Conservation (phyloP, 2,113 vertebrate genomes). For the Macroglossus sobrinus region DNA sequence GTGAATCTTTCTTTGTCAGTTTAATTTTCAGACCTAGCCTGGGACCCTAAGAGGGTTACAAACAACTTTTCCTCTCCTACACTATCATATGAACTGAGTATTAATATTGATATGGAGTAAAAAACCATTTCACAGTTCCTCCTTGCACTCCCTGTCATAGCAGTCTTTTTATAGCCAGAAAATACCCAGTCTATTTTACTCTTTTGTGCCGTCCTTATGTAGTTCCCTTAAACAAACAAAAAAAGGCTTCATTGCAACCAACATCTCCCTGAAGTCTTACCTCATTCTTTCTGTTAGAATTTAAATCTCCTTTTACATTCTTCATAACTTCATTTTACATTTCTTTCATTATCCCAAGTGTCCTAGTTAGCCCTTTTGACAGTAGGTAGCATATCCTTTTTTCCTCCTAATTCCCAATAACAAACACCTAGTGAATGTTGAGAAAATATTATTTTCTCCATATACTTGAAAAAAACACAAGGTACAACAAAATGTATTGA, state of each 20-base stretch:
- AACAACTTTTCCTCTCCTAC: background rate
- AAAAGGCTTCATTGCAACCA: background rate
- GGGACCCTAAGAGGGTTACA: background rate
- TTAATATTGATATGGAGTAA: background rate
- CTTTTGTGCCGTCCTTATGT: background rate
- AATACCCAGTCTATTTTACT: background rate
- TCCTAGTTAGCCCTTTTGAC: background rate
- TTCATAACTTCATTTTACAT: background rate
- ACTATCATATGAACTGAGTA: background rate
- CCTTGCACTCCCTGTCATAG: background rate
- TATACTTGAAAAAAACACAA: background rate
- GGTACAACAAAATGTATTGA: background rate
- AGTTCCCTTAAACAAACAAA: background rate
- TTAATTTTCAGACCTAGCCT: background rate
- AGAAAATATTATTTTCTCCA: background rate
- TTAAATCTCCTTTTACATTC: background rate
- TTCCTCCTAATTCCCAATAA: background rate
- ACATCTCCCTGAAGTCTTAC: background rate
- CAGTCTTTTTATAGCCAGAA: background rate
- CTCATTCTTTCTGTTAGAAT: background rate
- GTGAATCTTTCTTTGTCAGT: background rate
- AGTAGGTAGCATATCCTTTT: background rate
- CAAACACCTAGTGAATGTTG: background rate
- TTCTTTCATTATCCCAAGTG: background rate
- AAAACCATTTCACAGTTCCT: background rate